These are phyloP conservation scores for Thymelicus lineola DNA, from an alignment of 2,888 invertebrate genomes.

Conservation along the genomic window DNA sequence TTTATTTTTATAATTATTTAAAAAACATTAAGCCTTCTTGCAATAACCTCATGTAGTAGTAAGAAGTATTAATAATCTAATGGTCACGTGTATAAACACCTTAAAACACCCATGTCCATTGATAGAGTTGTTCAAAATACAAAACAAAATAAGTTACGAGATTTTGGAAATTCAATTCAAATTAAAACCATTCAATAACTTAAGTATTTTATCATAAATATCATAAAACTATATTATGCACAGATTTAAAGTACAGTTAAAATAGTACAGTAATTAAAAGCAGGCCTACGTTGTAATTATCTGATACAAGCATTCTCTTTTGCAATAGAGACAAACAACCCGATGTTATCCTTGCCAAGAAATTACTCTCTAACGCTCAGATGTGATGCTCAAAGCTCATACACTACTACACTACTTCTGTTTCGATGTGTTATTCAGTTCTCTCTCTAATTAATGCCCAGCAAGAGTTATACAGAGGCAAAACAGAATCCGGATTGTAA, in stretches of 20 bases:
- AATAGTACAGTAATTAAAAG: background rate
- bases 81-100: too few relatives aligned
- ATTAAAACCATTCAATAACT: too few relatives aligned
- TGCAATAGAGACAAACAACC: conserved; percentile 6
- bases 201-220: too few relatives aligned
- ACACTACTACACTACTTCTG: conserved; percentile 11
- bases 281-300: background rate
- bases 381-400: conserved; percentile 14
- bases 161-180: too few relatives aligned
- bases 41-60: too few relatives aligned
- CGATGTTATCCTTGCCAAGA: conserved; percentile 9
- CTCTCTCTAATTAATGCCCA: conserved; percentile 22
- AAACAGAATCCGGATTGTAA: conserved; percentile 37
- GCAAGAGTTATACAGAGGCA: conserved; percentile 26
- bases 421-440: conserved; percentile 19
- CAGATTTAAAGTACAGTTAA: too few relatives aligned
- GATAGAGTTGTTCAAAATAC: too few relatives aligned
- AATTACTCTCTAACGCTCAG: conserved; percentile 2
- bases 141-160: too few relatives aligned
- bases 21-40: background rate
- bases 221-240: too few relatives aligned
- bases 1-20: background rate
- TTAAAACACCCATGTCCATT: too few relatives aligned
- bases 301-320: background rate
- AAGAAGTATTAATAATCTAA: too few relatives aligned